A percentile compares a stretch with the other conserved stretches of the same genome.
phyloP scores from a whole-genome alignment of 2,797 vertebrate genomes.

The Syndactyla subalaris region DNA sequence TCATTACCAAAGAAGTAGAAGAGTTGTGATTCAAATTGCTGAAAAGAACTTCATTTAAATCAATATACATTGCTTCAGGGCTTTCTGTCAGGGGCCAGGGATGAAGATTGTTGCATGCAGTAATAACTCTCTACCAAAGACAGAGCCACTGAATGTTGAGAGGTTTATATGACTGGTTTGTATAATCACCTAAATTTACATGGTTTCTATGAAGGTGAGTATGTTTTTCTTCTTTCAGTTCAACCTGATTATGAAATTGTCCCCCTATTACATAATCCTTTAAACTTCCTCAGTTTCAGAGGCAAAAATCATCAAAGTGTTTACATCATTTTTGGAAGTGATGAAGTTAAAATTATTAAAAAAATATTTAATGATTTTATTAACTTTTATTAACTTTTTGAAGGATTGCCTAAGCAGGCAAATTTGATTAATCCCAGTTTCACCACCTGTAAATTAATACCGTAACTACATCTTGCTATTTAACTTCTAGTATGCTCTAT shows the following conservation, averaged over 20 bases:
- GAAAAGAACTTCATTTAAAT: slow-evolving; percentile 16
- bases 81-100: background rate
- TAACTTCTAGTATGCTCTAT: background rate
- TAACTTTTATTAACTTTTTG: background rate
- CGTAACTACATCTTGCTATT: background rate
- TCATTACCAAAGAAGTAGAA: slow-evolving; percentile 23
- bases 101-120: background rate
- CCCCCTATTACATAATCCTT: background rate
- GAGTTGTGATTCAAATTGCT: background rate
- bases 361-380: background rate
- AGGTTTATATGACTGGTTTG: background rate
- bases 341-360: background rate
- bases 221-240: background rate
- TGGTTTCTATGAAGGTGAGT: background rate
- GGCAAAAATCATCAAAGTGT: accelerated
- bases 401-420: background rate
- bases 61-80: background rate
- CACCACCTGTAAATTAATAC: background rate
- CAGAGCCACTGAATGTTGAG: background rate
- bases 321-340: background rate
- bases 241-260: background rate
- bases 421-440: background rate
- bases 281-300: background rate
- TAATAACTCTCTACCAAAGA: background rate
- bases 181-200: background rate